These are phyloP conservation scores for Brachionus calyciflorus DNA, from an alignment of 1,140 invertebrate genomes.

Conservation along the genomic window DNA sequence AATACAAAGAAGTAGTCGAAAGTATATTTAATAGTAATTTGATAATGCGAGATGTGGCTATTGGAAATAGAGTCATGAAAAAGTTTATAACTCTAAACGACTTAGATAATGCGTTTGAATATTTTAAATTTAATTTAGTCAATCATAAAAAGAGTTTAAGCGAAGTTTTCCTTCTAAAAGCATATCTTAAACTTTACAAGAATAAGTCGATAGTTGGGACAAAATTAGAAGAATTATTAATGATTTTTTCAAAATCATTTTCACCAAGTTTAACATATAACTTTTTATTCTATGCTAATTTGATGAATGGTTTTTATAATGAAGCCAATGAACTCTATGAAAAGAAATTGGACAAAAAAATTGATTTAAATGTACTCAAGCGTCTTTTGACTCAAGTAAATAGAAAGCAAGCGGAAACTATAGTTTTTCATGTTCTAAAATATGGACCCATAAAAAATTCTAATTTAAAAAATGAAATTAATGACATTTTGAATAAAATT, in stretches of 20 bases:
- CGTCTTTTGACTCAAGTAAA: neutral
- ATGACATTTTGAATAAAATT: too few relatives aligned
- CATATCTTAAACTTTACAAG: neutral
- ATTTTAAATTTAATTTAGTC: constrained; percentile 16
- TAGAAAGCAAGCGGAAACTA: too few relatives aligned
- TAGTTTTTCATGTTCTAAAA: too few relatives aligned
- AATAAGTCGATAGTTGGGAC: neutral
- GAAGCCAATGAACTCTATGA: neutral
- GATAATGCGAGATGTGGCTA: neutral
- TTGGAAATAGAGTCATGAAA: neutral
- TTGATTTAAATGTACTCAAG: neutral
- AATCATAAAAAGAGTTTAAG: neutral
- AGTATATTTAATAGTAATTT: constrained; percentile 18
- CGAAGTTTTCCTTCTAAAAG: constrained; percentile 19
- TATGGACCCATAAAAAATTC: too few relatives aligned
- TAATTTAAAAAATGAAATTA: too few relatives aligned
- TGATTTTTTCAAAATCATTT: neutral
- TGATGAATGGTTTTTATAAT: neutral
- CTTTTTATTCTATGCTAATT: constrained; percentile 12
- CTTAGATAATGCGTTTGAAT: neutral
- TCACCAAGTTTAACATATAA: neutral
- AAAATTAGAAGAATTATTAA: neutral
- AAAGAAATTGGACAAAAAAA: neutral
- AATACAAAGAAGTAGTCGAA: neutral
- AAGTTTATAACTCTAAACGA: neutral